Base-by-base conservation (phyloP, 2,797 vertebrate genomes). In the Acanthornis magna region DNA sequence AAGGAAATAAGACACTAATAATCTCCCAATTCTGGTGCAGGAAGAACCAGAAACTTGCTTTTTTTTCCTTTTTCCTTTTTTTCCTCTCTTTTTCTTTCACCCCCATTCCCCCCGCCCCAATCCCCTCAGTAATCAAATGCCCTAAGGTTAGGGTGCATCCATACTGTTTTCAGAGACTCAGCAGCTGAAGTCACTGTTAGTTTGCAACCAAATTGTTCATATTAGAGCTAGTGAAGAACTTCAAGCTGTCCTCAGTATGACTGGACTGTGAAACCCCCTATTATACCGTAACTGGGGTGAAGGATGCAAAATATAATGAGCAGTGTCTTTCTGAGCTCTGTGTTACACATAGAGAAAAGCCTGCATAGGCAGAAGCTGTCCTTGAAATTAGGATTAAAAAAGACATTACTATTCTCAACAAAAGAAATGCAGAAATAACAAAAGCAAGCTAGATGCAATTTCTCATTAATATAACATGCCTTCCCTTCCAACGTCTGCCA, bases 51-150 rank as follows among this genome's bases (percentile, higher is more conserved):
- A 18, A 75, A n/a, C 12, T 54, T 27, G 18, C 5, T 21, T 12
- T 36, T 11, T 17, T 36, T 20, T 43, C 36, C 36, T 36, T 63
- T 16, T 2, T 1, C 9, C 12, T 30, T n/a, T 23, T 10, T 16
- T n/a, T 66, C 17, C 43, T 48, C 11, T 57, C 10, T 63, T 58
- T 47, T 71, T 19, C 7, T 5, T 22, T 77, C n/a, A 32, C 22
- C 9, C 9, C 2, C 8, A 38, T 38, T 38, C 6, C 4, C 2
- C 11, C 6, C 2, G 7, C 5, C 4, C 3, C 32, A 5, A 9
- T 21, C 20, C 20, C 13, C 6, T 21, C 14, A 63, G 8, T 42
- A 61, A 16, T 34, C 11, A 42, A 62, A 54, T 66, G 13, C 29
- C 2, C 38, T 43, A 21, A 58, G 30, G 11, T 81, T 58, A 38